Base-by-base conservation (phyloP, 1,140 invertebrate species). In the Drosophila seguyi region DNA sequence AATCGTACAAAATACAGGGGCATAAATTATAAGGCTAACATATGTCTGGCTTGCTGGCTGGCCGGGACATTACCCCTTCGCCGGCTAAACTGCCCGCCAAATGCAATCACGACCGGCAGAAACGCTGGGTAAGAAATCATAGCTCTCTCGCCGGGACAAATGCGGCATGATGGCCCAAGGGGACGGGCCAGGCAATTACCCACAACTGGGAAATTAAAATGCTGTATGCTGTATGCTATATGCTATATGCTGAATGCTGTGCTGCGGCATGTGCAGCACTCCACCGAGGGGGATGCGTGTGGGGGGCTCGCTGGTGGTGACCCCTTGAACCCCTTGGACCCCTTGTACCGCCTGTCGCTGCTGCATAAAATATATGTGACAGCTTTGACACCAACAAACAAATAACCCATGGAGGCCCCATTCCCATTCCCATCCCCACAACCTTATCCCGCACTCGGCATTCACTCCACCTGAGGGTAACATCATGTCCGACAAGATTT, bases 351-450 rank as follows among this genome's bases (percentile, higher is more conserved):
- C 25, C 56, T 44, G 20, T 29, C 48, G 47, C 58, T 27, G 41
- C 34, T 56, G 65, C 52, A 76, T 90, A 88, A 90, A 75, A 85
- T 90, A 85, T 90, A 90, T 90, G 85, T 90, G 85, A 90, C 85
- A 90, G 85, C 85, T 90, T 85, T 85, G 85, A 90, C 85, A 90
- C 85, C 71, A 75, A 69, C 85, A 79, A 90, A 90, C 81, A 90
- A 90, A 90, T 90, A 90, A 90, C 85, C 62, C 61, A 66, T 29
- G 60, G 59, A 72, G 44, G 62, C 42, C 34, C 55, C 52, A 62
- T 13, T 42, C n/a, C 25, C 34, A 18, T 38, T 52, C 67, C 47
- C 42, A n/a, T n/a, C n/a, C n/a, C n/a, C n/a, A n/a, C n/a, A 38
- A 16, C 36, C 36, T 57, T 14, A 55, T 22, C 20, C 50, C 50